Conservation (phyloP, 2,113 vertebrate species). For the Acinonyx jubatus region DNA sequence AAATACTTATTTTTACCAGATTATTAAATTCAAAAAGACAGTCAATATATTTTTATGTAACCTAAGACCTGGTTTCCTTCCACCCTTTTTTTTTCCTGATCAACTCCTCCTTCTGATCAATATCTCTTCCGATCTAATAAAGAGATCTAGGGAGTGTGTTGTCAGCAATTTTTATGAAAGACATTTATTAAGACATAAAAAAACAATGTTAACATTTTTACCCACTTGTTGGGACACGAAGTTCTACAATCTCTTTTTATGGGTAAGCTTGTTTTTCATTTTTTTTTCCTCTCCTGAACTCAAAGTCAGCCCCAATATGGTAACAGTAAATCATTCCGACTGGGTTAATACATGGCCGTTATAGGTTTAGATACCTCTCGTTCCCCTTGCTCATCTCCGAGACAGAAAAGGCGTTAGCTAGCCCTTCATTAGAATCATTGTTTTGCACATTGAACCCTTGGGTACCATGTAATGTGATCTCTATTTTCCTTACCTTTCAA, state of each 20-base stretch:
- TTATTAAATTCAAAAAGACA: not conserved
- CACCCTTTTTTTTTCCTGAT: not conserved
- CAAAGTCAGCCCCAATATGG: conserved; percentile 55
- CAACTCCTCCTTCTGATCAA: conserved; percentile 50
- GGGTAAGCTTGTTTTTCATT: conserved; percentile 68
- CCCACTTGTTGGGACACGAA: conserved; percentile 71
- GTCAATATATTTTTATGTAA: not conserved
- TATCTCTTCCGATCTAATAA: conserved; percentile 66
- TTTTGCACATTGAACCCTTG: not conserved
- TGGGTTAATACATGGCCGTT: not conserved
- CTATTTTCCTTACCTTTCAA: conserved; percentile 54
- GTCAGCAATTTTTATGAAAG: conserved; percentile 72
- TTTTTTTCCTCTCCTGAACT: not conserved
- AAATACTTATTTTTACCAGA: conserved; percentile 19
- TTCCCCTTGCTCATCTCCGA: conserved; percentile 37
- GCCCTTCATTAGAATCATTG: conserved; percentile 36
- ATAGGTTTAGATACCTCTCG: not conserved
- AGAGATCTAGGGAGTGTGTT: conserved; percentile 59
- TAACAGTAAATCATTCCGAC: conserved; percentile 63
- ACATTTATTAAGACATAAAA: conserved; percentile 77
- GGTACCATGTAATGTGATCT: not conserved
- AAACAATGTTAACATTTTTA: conserved; percentile 74
- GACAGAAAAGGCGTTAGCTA: conserved; percentile 38
- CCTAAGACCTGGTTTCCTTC: not conserved
- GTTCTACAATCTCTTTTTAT: conserved; percentile 72